Conservation (phyloP, 2,113 vertebrate genomes). For the Parus major region DNA sequence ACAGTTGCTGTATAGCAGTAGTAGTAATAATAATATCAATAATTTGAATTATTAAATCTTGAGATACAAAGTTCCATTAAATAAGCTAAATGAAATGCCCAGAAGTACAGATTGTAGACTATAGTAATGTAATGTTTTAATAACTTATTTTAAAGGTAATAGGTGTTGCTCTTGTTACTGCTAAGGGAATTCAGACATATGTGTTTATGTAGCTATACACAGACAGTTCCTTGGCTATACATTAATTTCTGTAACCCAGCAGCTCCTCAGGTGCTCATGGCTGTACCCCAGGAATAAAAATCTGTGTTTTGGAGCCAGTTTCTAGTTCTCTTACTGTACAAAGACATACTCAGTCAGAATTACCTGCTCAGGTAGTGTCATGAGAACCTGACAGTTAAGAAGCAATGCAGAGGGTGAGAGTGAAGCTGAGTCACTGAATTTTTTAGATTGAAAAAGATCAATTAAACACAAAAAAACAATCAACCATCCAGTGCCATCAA, state of each 20-base stretch:
- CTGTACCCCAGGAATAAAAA: neutral
- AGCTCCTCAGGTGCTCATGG: neutral
- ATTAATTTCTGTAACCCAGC: neutral
- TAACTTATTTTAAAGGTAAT: neutral
- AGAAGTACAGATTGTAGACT: neutral
- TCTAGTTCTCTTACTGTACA: neutral
- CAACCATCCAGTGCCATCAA: neutral
- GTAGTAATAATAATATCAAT: neutral
- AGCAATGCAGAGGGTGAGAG: neutral
- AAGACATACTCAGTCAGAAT: neutral
- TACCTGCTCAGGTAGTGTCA: neutral
- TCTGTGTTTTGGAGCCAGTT: neutral
- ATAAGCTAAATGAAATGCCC: neutral
- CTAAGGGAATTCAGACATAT: neutral
- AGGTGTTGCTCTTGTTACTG: neutral
- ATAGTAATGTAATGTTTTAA: neutral
- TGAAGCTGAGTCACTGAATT: neutral
- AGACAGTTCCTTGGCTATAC: neutral
- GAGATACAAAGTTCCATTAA: neutral
- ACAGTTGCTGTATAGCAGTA: neutral
- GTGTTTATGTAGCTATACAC: neutral
- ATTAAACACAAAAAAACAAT: neutral
- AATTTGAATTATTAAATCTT: neutral
- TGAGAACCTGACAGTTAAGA: neutral
- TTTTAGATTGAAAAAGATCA: neutral